Conservation (phyloP, 2,797 vertebrate genomes). For the Vireo griseus region DNA sequence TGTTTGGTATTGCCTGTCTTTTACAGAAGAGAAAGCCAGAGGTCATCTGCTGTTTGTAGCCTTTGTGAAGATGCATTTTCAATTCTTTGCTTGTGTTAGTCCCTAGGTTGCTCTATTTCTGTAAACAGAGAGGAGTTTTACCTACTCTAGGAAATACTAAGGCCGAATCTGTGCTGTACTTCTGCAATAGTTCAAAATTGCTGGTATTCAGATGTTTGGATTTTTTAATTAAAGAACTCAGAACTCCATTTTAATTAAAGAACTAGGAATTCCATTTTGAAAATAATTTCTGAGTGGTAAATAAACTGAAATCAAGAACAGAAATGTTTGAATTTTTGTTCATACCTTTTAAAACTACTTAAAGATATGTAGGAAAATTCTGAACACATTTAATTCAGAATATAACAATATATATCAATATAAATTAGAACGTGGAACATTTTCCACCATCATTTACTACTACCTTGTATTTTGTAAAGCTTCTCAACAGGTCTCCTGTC, state of each 20-base stretch:
- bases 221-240: background rate
- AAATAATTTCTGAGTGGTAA: background rate
- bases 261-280: background rate
- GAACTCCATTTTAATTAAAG: background rate
- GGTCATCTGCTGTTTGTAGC: background rate
- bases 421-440: background rate
- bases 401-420: background rate
- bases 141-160: background rate
- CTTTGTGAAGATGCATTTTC: background rate
- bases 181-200: background rate
- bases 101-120: background rate
- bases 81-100: background rate
- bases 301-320: background rate
- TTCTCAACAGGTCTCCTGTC: background rate
- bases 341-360: background rate
- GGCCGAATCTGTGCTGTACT: background rate
- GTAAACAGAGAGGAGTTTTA: background rate
- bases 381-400: background rate
- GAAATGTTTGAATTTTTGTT: background rate
- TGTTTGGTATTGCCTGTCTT: background rate
- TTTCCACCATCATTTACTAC: background rate
- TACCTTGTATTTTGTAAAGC: background rate
- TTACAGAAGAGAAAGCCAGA: background rate
- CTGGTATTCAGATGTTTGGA: background rate
- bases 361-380: background rate